Percentiles rank a stretch among this genome's conserved stretches.
Conservation (phyloP, 30 jellyfish, hydroid and myxozoan genomes). For the Aurelia aurita complex sp. Pacific region DNA sequence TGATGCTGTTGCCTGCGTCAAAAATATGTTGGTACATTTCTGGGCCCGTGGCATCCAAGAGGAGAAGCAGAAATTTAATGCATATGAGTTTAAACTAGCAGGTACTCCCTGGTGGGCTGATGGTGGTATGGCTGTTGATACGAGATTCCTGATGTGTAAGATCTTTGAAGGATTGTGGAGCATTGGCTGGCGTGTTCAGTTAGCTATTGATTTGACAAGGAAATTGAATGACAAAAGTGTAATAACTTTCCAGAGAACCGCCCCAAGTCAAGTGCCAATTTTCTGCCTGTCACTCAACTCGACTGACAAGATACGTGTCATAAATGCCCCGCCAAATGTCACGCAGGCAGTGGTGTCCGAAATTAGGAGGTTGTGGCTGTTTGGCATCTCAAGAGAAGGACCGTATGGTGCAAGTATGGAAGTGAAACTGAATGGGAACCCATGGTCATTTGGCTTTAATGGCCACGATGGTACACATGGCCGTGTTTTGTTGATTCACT, state of each 20-base stretch:
- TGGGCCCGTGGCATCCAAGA: conserved; percentile 83
- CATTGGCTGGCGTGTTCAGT: conserved; percentile 68
- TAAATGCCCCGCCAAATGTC: conserved; percentile 74
- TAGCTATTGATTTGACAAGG: conserved; percentile 72
- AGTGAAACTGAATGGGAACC: conserved; percentile 69
- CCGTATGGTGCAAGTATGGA: conserved; percentile 45
- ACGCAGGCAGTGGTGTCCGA: conserved; percentile 46
- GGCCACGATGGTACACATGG: conserved; percentile 84
- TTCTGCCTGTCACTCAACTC: conserved; percentile 66
- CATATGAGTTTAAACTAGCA: conserved; percentile 74
- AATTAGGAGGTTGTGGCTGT: conserved; percentile 58
- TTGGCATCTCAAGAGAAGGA: conserved; percentile 64
- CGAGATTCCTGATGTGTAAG: conserved; percentile 62
- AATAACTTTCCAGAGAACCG: conserved; percentile 58
- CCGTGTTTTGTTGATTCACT: conserved; percentile 57
- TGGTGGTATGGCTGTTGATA: conserved; percentile 66
- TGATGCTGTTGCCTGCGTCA: conserved; percentile 42
- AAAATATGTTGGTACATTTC: conserved; percentile 32
- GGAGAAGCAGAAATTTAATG: conserved; percentile 57
- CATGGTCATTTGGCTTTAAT: conserved; percentile 67
- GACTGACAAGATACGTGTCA: conserved; percentile 74
- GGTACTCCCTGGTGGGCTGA: conserved; percentile 95
- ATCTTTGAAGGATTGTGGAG: conserved; percentile 56
- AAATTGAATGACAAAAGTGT: conserved; percentile 75
- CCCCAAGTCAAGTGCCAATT: conserved; percentile 54